Percentiles rank a stretch among this genome's conserved stretches.
Evolutionary conservation across 2,888 invertebrate genomes (phyloP).

Genomic region (Neoitamus cyanurus): DNA sequence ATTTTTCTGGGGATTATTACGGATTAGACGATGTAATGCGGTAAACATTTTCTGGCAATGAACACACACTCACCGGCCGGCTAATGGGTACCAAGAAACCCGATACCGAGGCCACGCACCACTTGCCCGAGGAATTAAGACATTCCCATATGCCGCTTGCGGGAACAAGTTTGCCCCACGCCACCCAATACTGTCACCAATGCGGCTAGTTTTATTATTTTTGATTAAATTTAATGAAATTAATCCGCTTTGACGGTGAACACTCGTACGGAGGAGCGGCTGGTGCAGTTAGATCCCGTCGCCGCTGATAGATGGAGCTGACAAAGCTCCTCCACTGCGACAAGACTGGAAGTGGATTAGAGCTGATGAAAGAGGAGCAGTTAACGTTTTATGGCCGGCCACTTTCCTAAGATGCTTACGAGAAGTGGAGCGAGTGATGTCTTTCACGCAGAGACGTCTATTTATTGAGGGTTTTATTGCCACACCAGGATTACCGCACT

Average conservation of each 20-base stretch:
- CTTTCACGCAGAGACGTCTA: background rate
- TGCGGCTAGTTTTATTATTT: background rate
- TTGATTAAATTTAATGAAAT: conserved; percentile 31
- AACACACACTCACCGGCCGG: background rate
- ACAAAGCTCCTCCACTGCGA: background rate
- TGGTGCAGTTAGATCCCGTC: background rate
- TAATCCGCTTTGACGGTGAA: conserved; percentile 6
- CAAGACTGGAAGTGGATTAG: background rate
- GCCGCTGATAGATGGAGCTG: background rate
- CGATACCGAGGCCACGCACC: background rate
- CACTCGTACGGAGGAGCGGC: background rate
- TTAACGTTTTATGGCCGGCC: background rate
- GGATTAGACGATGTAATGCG: conserved; percentile 7
- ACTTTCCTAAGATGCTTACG: background rate
- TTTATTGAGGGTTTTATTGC: background rate
- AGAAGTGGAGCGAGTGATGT: background rate
- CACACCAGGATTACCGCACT: background rate
- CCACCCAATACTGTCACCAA: background rate
- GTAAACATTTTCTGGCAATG: background rate
- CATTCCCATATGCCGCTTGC: background rate
- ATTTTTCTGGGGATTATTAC: conserved; percentile 18
- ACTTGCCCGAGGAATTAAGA: conserved; percentile 1
- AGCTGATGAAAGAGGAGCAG: background rate
- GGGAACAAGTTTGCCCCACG: background rate
- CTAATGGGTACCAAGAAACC: background rate